Evolutionary conservation across 2,113 vertebrate species (phyloP).

Genomic region (Dissostichus mawsoni): DNA sequence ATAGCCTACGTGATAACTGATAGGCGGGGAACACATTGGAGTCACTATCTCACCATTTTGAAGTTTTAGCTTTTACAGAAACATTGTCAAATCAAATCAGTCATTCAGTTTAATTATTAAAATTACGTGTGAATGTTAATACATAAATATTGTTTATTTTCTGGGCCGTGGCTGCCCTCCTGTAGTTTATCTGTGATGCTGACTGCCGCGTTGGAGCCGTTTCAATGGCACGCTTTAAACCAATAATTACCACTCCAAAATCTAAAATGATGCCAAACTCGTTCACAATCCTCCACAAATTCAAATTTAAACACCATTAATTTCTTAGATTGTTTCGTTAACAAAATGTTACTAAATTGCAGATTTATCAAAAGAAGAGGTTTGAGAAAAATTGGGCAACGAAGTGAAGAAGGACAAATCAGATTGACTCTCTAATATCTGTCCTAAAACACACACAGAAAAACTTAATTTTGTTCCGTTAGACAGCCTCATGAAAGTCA

Average conservation of each 20-base stretch:
- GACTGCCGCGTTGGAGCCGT: constrained; percentile 3
- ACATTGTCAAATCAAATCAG: not conserved
- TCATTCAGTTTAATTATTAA: not conserved
- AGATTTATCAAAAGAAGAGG: not conserved
- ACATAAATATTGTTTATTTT: not conserved
- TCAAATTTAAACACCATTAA: not conserved
- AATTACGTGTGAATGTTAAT: not conserved
- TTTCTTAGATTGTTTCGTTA: not conserved
- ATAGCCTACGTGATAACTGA: too few species aligned
- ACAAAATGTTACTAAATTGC: not conserved
- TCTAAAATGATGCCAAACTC: not conserved
- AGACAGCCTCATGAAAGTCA: not conserved
- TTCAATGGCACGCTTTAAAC: constrained; percentile 4
- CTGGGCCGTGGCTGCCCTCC: not conserved
- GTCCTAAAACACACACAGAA: not conserved
- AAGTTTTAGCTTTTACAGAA: not conserved
- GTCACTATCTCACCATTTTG: not conserved
- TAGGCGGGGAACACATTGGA: not conserved
- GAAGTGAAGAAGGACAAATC: not conserved
- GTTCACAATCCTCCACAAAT: not conserved
- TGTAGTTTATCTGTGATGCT: not conserved
- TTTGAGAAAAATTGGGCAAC: not conserved
- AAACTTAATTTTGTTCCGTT: not conserved
- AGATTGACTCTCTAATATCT: not conserved
- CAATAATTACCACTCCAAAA: not conserved